A percentile compares a stretch with the other conserved stretches of the same genome.
Conservation (phyloP, 64 coral and sea anemone genomes). For the Trachythela sp. region DNA sequence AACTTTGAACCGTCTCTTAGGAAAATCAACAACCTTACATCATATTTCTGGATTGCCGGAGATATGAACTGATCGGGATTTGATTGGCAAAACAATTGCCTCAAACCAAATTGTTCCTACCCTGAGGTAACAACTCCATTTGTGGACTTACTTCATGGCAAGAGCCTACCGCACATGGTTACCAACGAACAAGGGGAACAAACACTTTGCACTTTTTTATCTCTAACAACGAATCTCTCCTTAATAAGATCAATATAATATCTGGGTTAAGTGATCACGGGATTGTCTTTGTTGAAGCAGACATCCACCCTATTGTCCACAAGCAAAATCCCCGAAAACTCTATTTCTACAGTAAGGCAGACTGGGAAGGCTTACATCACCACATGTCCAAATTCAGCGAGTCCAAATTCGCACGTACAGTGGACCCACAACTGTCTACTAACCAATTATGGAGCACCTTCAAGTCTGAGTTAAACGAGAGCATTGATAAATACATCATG, state of each 20-base stretch:
- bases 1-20: too few species aligned
- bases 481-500: conserved; percentile 45
- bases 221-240: neutral
- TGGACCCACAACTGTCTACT: neutral
- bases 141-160: too few species aligned
- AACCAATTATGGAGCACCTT: conserved; percentile 3
- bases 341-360: conserved; percentile 25
- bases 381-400: conserved; percentile 42
- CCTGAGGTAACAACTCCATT: too few species aligned
- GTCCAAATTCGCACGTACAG: neutral
- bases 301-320: conserved; percentile 33
- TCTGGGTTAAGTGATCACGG: conserved; percentile 48
- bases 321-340: conserved; percentile 41
- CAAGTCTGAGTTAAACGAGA: conserved; percentile 26
- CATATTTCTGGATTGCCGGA: too few species aligned
- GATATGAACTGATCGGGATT: too few species aligned
- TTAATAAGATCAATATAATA: conserved; percentile 22
- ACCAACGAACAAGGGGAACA: too few species aligned
- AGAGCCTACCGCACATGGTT: too few species aligned
- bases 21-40: too few species aligned
- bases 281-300: conserved; percentile 32
- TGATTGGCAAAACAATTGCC: too few species aligned
- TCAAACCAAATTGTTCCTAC: too few species aligned
- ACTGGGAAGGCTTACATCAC: conserved; percentile 30
- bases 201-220: too few species aligned